Evolutionary conservation across 1,140 invertebrate species (phyloP).

Genomic region (Steinernema feltiae): DNA sequence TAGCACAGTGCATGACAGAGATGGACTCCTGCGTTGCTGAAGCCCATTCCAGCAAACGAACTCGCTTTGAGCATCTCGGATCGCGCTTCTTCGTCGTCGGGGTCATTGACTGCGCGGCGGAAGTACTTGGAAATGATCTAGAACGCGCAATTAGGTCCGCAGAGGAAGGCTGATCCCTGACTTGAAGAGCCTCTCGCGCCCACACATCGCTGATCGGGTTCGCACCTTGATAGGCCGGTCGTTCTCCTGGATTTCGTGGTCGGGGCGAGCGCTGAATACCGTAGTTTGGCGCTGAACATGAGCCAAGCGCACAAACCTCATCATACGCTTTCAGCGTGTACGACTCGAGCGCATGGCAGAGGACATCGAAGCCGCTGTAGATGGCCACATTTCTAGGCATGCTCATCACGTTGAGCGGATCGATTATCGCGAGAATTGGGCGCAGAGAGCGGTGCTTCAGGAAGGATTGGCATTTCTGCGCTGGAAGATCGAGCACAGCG

Average conservation of each 20-base stretch:
- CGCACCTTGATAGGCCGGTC: conserved; percentile 77
- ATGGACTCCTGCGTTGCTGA: conserved; percentile 85
- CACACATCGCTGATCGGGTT: conserved; percentile 88
- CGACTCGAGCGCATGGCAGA: conserved; percentile 77
- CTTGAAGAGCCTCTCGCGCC: conserved; percentile 74
- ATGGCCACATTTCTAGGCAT: conserved; percentile 75
- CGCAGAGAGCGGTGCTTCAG: conserved; percentile 70
- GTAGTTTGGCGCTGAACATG: no score
- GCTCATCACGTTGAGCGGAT: conserved; percentile 71
- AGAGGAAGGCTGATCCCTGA: no score
- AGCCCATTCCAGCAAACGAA: conserved; percentile 82
- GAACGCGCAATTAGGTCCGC: no score
- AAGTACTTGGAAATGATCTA: conserved; percentile 50
- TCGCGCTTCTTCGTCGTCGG: conserved; percentile 74
- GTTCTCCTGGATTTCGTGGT: conserved; percentile 70
- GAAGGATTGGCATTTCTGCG: conserved; percentile 77
- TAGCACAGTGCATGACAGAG: conserved; percentile 79
- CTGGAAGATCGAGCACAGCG: conserved; percentile 78
- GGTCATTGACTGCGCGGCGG: conserved; percentile 70
- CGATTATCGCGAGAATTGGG: conserved; percentile 75
- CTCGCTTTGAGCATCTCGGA: conserved; percentile 72
- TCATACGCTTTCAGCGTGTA: conserved; percentile 79
- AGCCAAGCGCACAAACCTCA: conserved; percentile 42
- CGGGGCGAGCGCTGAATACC: conserved; percentile 68
- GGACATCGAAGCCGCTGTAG: conserved; percentile 69